These are phyloP conservation scores for Corvus cornix DNA, from an alignment of 2,113 vertebrate genomes.

Conservation along the genomic window DNA sequence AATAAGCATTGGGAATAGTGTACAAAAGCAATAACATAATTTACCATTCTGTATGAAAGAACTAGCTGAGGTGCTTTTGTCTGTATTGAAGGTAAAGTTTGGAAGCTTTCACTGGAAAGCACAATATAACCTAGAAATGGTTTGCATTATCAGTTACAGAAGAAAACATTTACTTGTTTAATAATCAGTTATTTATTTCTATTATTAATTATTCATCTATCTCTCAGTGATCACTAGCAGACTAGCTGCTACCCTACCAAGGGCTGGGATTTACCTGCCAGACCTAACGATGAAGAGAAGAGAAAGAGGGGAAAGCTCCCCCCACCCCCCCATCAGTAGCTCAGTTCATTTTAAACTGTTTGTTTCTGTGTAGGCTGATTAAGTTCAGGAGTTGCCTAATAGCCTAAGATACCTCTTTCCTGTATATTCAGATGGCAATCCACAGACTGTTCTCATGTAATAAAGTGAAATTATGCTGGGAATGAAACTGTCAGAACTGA, in stretches of 20 bases:
- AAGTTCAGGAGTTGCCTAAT: not conserved
- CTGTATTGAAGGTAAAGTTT: slow-evolving; percentile 43
- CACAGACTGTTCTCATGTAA: not conserved
- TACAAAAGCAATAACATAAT: slow-evolving; percentile 68
- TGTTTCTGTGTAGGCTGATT: not conserved
- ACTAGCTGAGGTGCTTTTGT: slow-evolving; percentile 43
- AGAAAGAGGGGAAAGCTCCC: not conserved
- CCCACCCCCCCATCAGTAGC: not conserved
- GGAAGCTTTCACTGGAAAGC: slow-evolving; percentile 37
- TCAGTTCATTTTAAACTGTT: not conserved
- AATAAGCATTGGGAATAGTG: slow-evolving; percentile 63
- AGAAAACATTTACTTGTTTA: slow-evolving; percentile 67
- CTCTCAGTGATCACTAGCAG: not conserved
- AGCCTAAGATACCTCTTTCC: not conserved
- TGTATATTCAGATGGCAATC: not conserved
- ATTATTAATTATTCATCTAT: slow-evolving; percentile 66
- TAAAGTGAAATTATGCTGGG: not conserved
- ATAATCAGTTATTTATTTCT: slow-evolving; percentile 63
- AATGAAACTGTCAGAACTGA: not conserved
- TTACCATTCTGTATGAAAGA: slow-evolving; percentile 69
- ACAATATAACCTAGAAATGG: slow-evolving; percentile 37
- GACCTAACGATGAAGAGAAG: not conserved
- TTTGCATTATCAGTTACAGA: slow-evolving; percentile 50
- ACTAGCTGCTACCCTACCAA: not conserved
- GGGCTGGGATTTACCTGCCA: slow-evolving; percentile 31